These are phyloP conservation scores for Acrobasis suavella DNA, from an alignment of 2,888 invertebrate genomes.

Conservation along the genomic window DNA sequence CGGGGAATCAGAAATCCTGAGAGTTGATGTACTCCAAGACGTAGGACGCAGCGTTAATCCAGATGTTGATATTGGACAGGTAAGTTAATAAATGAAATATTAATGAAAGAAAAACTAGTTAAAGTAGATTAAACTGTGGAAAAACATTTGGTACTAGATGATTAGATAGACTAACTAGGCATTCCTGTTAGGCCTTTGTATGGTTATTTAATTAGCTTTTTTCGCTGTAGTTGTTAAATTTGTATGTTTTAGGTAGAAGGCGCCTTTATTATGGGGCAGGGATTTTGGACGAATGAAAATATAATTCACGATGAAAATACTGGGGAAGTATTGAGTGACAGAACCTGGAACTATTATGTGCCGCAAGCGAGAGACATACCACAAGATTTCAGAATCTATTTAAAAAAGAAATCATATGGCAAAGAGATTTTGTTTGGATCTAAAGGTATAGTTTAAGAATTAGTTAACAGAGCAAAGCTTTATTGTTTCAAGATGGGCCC, in stretches of 20 bases:
- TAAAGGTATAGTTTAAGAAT: conserved; percentile 74
- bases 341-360: conserved; percentile 89
- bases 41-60: conserved; percentile 84
- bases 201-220: neutral
- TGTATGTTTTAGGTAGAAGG: conserved; percentile 79
- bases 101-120: no score
- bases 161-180: no score
- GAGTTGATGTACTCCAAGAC: conserved; percentile 85
- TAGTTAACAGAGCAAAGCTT: neutral
- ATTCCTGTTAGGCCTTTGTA: no score
- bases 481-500: no score
- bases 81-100: conserved; percentile 34
- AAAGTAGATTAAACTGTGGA: no score
- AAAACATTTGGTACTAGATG: neutral
- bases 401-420: conserved; percentile 84
- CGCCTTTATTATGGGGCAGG: conserved; percentile 87
- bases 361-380: conserved; percentile 89
- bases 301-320: conserved; percentile 79
- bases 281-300: conserved; percentile 88
- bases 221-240: neutral
- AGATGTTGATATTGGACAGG: conserved; percentile 84
- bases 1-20: conserved; percentile 82
- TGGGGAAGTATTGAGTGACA: conserved; percentile 85
- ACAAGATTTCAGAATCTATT: conserved; percentile 85
- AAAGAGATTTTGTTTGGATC: conserved; percentile 84